phyloP scores from a whole-genome alignment of 2,888 invertebrate genomes.

The Cabera pusaria region DNA sequence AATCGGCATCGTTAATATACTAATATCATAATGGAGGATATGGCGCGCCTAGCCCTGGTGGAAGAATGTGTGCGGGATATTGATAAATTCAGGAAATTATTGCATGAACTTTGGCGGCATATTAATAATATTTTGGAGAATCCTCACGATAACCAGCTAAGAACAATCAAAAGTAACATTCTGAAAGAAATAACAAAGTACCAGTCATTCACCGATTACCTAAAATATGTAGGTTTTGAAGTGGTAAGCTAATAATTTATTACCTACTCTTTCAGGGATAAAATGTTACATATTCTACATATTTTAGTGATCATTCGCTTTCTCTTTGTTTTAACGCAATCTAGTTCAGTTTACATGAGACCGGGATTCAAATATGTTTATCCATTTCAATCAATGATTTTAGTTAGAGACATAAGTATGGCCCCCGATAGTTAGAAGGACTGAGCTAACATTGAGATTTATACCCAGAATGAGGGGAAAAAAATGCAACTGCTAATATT shows the following conservation, averaged over 20 bases:
- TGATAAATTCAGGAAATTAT: constrained; percentile 56
- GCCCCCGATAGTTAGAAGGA: too few species aligned
- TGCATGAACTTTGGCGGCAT: constrained; percentile 56
- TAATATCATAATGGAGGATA: constrained; percentile 64
- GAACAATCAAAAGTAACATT: constrained; percentile 53
- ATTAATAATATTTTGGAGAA: constrained; percentile 64
- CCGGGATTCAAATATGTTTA: too few species aligned
- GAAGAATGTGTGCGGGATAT: constrained; percentile 59
- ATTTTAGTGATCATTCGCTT: too few species aligned
- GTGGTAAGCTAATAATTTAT: constrained; percentile 46
- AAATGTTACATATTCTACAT: too few species aligned
- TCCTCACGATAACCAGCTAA: constrained; percentile 59
- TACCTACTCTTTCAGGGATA: too few species aligned
- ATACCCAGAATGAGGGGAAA: too few species aligned
- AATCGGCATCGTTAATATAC: constrained; percentile 26
- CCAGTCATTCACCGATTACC: constrained; percentile 58
- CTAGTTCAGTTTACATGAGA: too few species aligned
- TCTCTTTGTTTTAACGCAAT: too few species aligned
- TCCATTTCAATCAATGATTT: too few species aligned
- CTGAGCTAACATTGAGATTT: too few species aligned
- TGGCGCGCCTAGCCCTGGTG: constrained; percentile 71
- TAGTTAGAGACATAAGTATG: neutral
- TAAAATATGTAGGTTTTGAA: constrained; percentile 68
- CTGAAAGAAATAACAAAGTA: constrained; percentile 47
- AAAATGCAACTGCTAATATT: too few species aligned